phyloP scores from a whole-genome alignment of 2,797 vertebrate species.

The Lacerta viridis region DNA sequence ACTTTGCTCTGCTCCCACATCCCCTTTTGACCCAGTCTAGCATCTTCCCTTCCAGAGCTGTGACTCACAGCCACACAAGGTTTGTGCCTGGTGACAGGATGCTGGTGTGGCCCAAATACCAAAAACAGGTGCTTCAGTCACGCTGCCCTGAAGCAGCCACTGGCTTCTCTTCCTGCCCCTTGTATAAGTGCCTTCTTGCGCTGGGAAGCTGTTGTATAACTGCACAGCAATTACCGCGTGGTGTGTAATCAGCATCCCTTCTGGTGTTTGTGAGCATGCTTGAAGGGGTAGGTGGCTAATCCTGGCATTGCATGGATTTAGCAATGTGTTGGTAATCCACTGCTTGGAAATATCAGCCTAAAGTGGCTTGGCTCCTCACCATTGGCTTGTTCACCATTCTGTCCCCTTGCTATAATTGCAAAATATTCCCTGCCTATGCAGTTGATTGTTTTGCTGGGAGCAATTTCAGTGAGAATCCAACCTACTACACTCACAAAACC shows the following conservation, averaged over 20 bases:
- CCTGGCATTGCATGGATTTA: constrained; percentile 10
- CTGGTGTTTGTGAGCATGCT: neutral
- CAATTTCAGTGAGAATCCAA: neutral
- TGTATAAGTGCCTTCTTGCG: constrained; percentile 2
- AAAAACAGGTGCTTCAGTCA: neutral
- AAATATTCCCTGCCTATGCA: neutral
- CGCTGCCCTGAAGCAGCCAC: neutral
- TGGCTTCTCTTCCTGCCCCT: neutral
- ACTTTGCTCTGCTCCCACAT: neutral
- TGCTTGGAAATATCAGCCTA: constrained; percentile 7
- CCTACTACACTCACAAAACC: neutral
- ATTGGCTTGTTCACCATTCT: neutral
- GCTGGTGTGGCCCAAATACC: neutral
- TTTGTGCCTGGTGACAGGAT: neutral
- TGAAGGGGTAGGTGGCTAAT: constrained; percentile 17
- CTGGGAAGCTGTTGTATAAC: constrained; percentile 1
- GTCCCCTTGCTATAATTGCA: neutral
- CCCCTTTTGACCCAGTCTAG: neutral
- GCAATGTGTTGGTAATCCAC: constrained; percentile 19
- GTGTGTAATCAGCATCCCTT: neutral
- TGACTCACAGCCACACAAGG: neutral
- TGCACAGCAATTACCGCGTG: neutral
- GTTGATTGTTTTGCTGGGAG: neutral
- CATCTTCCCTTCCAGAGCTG: neutral
- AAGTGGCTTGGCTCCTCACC: neutral